Evolutionary conservation across 2,888 invertebrate species (phyloP), one percentile per base, ranked within the genome.

Genomic region (Penaeus monodon): DNA sequence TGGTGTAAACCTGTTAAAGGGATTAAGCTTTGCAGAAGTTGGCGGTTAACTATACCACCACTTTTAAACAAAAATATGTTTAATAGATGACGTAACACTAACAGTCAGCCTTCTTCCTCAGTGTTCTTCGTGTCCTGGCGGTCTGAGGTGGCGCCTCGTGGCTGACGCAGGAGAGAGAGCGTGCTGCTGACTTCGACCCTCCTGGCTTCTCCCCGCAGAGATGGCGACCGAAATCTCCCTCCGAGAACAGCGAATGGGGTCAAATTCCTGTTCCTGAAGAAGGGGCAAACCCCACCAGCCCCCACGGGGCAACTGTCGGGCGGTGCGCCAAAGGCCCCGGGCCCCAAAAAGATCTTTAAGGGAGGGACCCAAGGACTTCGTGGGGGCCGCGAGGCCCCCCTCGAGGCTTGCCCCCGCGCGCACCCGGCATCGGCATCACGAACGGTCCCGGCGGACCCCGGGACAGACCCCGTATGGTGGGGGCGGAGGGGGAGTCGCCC

Each of bases 371-470:
- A 79, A 79, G 24, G 89, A 89, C 77, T 65, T 88, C 22, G 68
- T 6, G 84, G 87, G 29, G 89, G 89, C 10, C 81, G 85, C n/a
- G 88, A 88, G 73, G 88, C 87, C 38, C 77, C 79, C 29, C 82
- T 83, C 79, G 86, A 87, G 49, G 79, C 73, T 38, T 87, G 86
- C 68, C 68, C 78, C 17, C 70, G 79, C 22, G n/a, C 81, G 85
- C 57, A 33, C 80, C 80, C n/a, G 73, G 78, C 44, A 77, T 66
- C 10, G 66, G 68, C 38, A 66, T 79, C 79, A 81, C 22, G 38
- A 86, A 86, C 68, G 89, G 89, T 24, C n/a, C 88, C 88, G 20
- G 88, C 89, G 22, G 89, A 89, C 63, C 89, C 89, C 10, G 88
- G 88, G 14, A 63, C n/a, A n/a, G n/a, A n/a, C n/a, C n/a, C n/a